Evolutionary conservation across 2,113 vertebrate genomes (phyloP), one percentile per base, ranked within the genome.

Genomic region (Zosterops hypoxanthus): DNA sequence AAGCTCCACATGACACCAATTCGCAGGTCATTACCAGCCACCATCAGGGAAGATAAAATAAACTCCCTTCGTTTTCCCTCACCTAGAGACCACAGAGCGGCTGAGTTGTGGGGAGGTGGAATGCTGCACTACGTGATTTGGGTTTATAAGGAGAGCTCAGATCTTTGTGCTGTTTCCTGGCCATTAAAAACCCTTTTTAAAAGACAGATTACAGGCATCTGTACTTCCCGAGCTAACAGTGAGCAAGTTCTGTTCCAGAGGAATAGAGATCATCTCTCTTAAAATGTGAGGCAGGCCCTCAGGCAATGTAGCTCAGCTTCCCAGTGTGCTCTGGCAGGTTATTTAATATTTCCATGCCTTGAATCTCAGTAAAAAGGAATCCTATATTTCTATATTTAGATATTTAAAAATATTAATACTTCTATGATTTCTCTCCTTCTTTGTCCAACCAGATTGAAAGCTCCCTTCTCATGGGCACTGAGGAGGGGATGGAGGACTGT

Each of bases 41-140:
- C 77, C 57, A 8, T 68, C 83, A 92, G 77, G 83, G 49, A 82
- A 96, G 91, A 82, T 57, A 89, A 91, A 96, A 88, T 56, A 75
- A 92, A 93, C 69, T 69, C 84, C 56, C 49, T 82, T 46, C n/a
- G 4, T 68, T 94, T 76, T 91, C 34, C 34, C 14, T 92, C 44
- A 84, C 83, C 15, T 75, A 31, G 52, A 88, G 83, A 86, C 42
- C 19, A 0, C 3, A 14, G 52, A 90, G 56, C 69, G 49, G 80
- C 61, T 23, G 70, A 50, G 41, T 1, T 78, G 56, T 12, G 13
- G 1, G 11, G 86, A 52, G 39, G 29, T 57, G 44, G 72, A 64
- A 78, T 33, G 68, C 55, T 72, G 29, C 44, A 41, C 18, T 12
- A 11, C 0, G 0, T 61, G 57, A 5, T 78, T 88, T 44, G 79